Percentiles rank a stretch among this genome's conserved stretches.
Evolutionary conservation across 2,797 vertebrate genomes (phyloP).

Genomic region (Spheniscus humboldti): DNA sequence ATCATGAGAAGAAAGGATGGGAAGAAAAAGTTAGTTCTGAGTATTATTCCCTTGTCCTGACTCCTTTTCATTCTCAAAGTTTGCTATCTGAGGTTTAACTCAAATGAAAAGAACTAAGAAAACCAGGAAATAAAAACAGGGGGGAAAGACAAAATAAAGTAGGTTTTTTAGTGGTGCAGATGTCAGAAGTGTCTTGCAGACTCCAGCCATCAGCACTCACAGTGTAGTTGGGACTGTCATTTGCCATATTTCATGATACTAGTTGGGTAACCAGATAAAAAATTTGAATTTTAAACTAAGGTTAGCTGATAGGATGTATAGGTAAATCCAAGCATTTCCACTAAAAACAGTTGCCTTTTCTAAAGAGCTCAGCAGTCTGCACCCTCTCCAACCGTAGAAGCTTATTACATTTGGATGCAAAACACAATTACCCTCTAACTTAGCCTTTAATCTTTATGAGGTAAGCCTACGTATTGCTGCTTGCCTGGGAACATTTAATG

Average conservation of each 20-base stretch:
- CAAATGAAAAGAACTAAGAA: neutral
- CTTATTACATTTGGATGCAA: constrained; percentile 43
- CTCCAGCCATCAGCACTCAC: neutral
- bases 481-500: constrained; percentile 50
- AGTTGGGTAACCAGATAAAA: neutral
- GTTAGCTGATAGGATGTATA: neutral
- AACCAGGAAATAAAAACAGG: fast-evolving
- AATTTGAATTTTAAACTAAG: neutral
- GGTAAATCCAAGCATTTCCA: neutral
- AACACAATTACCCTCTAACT: constrained; percentile 58
- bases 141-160: neutral
- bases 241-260: neutral
- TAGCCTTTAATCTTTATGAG: constrained; percentile 39
- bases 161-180: fast-evolving
- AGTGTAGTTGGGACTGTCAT: neutral
- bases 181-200: neutral
- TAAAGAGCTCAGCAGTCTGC: constrained; percentile 16
- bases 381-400: neutral
- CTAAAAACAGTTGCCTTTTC: neutral
- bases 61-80: neutral
- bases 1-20: neutral
- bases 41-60: neutral
- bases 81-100: neutral
- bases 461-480: constrained; percentile 38
- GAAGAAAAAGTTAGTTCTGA: neutral